Conservation (phyloP, 1,140 invertebrate species). For the Oscheius sp. region DNA sequence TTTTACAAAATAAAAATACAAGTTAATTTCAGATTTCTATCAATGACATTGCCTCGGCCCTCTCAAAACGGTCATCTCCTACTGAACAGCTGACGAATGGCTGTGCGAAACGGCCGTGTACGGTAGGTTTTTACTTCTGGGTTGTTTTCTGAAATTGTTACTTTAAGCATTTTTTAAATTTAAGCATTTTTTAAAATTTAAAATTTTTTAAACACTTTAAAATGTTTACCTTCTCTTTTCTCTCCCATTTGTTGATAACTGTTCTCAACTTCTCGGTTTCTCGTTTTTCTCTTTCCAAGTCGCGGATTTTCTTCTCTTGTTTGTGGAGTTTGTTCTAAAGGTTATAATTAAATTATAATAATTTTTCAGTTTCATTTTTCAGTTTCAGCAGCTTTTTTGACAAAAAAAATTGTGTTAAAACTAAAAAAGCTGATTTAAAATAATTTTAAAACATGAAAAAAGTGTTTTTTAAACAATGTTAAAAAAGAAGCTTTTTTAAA, state of each 20-base stretch:
- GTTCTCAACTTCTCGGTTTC: conserved; percentile 3
- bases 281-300: conserved; percentile 15
- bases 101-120: too few species aligned
- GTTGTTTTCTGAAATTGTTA: not conserved
- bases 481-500: too few species aligned
- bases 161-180: not conserved
- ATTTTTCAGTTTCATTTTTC: not conserved
- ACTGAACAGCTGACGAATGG: not conserved
- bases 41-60: conserved; percentile 6
- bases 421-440: too few species aligned
- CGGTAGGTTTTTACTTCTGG: too few species aligned
- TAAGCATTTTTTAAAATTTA: not conserved
- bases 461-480: too few species aligned
- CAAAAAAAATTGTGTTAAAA: too few species aligned
- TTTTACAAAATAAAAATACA: too few species aligned
- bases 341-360: not conserved
- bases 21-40: conserved; percentile 1
- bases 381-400: too few species aligned
- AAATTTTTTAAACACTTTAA: not conserved
- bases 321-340: conserved; percentile 20
- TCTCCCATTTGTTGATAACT: conserved; percentile 20
- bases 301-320: conserved; percentile 21
- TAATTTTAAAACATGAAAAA: too few species aligned
- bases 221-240: not conserved
- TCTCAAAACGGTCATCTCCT: not conserved